Conservation (phyloP, 2,888 invertebrate species). For the Allygus modestus region DNA sequence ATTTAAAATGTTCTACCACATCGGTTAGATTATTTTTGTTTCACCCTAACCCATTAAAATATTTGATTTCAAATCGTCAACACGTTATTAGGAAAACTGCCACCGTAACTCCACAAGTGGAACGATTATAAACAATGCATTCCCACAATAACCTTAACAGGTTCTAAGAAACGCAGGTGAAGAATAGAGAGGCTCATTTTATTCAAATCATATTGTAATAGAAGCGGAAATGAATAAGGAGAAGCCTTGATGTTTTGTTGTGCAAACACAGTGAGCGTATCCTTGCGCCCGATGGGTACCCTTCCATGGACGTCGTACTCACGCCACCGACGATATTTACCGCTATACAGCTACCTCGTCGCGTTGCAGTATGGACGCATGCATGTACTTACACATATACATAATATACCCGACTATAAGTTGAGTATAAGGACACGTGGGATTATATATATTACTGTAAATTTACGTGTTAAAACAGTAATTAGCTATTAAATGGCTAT, state of each 20-base stretch:
- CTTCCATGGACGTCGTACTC: slow-evolving; percentile 6
- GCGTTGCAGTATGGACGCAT: background rate
- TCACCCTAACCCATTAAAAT: too few relatives aligned
- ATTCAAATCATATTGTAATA: slow-evolving; percentile 59
- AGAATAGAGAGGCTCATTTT: slow-evolving; percentile 57
- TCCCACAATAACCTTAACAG: slow-evolving; percentile 39
- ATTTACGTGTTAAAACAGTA: too few relatives aligned
- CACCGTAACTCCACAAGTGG: background rate
- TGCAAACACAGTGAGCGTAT: slow-evolving; percentile 34
- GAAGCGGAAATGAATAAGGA: slow-evolving; percentile 53
- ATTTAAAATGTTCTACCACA: too few relatives aligned
- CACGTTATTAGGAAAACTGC: too few relatives aligned
- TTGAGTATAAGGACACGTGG: too few relatives aligned
- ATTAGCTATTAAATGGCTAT: too few relatives aligned
- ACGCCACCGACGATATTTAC: background rate
- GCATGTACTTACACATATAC: too few relatives aligned
- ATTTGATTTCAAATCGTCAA: too few relatives aligned
- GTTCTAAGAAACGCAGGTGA: slow-evolving; percentile 21
- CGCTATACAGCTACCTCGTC: background rate
- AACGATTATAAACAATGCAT: slow-evolving; percentile 33
- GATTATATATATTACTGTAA: too few relatives aligned
- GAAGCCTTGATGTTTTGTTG: slow-evolving; percentile 56
- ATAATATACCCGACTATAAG: too few relatives aligned
- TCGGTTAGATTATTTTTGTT: too few relatives aligned
- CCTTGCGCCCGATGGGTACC: slow-evolving; percentile 48